Base-by-base conservation (phyloP, 2,888 invertebrate species). In the Dasysyrphus tricinctus region DNA sequence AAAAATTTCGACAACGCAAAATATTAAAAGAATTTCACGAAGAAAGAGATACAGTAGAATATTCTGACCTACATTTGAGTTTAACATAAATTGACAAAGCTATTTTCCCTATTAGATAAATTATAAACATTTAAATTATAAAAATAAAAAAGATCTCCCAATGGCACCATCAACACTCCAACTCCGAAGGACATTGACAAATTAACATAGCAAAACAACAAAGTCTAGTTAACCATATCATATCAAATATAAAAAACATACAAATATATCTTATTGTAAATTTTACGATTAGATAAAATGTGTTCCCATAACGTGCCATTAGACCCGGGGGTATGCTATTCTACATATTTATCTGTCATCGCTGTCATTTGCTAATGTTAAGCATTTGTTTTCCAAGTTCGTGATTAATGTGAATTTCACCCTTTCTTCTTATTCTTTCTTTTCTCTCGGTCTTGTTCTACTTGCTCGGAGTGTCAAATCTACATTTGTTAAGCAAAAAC, bases 301-400 rank as follows among this genome's bases (percentile, higher is more conserved):
- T 67, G 37, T 69, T 69, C 39, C 54, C 69, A 69, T 69, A 69
- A 69, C 51, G 54, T 69, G 69, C 29, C 69, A 51, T 69, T 54
- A 69, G 54, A 54, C 69, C 42, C 61, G 6, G 69, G 39, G 24
- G 32, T 7, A 6, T 54, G 69, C 69, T 51, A 29, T 54, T 51
- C 69, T 54, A 51, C 69, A 69, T 69, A 69, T 69, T 69, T 69
- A 69, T 69, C 69, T 69, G 69, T 69, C 69, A 69, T 42, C 69
- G 69, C 69, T 69, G 69, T 54, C 69, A 39, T 69, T 69, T 54
- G 39, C 69, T 54, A 69, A 69, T 54, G 69, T 69, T 29, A 42
- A 24, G 39, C 37, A 69, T 54, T 69, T 69, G 39, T 54, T 54
- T 49, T 69, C 67, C 39, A 69, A 69, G 34, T 69, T 69, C 69